phyloP scores from a whole-genome alignment of 2,888 invertebrate genomes.

The Myathropa florea region DNA sequence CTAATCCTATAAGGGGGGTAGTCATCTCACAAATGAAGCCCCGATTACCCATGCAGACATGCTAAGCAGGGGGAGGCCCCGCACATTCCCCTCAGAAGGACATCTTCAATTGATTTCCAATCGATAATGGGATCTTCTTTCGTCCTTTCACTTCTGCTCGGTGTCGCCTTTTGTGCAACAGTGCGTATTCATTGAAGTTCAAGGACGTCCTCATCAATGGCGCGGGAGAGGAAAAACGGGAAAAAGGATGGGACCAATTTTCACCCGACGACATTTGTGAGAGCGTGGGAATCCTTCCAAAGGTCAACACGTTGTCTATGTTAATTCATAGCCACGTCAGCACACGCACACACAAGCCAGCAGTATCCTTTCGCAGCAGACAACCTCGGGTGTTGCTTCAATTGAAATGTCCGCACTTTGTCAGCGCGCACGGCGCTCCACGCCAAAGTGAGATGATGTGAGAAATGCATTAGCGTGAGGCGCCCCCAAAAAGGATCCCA shows the following conservation, averaged over 20 bases:
- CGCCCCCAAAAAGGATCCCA: slow-evolving; percentile 17
- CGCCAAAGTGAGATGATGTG: neutral
- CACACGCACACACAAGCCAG: neutral
- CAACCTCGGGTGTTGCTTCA: neutral
- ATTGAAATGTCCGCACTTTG: slow-evolving; percentile 11
- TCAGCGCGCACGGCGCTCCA: neutral
- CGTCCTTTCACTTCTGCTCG: neutral
- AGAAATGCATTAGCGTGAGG: slow-evolving; percentile 35
- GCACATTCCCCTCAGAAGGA: neutral
- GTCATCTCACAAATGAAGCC: neutral
- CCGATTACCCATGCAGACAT: slow-evolving; percentile 4
- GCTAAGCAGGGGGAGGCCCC: neutral
- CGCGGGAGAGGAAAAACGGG: neutral
- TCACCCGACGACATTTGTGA: neutral
- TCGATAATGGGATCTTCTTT: neutral
- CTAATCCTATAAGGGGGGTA: neutral
- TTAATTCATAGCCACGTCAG: neutral
- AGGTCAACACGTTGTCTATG: slow-evolving; percentile 7
- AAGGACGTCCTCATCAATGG: slow-evolving; percentile 9
- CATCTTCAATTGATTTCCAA: neutral
- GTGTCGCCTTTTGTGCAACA: neutral
- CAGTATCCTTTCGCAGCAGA: too few relatives aligned
- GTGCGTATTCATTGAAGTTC: neutral
- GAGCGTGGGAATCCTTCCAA: neutral
- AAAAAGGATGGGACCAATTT: neutral